These are phyloP conservation scores for Pocillopora meandrina DNA, from an alignment of 92 coral and sea anemone species.

Conservation along the genomic window DNA sequence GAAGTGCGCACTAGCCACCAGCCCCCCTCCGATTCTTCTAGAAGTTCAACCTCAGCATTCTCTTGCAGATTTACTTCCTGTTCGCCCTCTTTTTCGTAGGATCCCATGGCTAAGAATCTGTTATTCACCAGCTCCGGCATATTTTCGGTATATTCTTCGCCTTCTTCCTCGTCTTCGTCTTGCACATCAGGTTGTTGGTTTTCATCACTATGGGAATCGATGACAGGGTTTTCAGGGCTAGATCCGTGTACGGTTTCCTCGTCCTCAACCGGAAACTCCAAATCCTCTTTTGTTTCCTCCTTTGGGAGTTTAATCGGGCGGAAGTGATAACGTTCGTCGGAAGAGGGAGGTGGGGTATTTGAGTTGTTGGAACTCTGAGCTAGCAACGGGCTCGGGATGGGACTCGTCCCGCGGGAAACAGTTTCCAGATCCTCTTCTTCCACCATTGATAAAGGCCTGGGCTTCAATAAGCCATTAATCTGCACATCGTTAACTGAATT, in stretches of 20 bases:
- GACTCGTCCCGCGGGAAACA: slow-evolving; percentile 40
- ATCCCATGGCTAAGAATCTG: slow-evolving; percentile 58
- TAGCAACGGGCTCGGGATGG: slow-evolving; percentile 28
- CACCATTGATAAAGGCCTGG: slow-evolving; percentile 14
- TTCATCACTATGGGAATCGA: background rate
- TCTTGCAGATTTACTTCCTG: slow-evolving; percentile 72
- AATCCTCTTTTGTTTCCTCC: background rate
- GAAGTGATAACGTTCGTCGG: background rate
- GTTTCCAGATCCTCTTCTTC: slow-evolving; percentile 16
- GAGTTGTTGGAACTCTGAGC: background rate
- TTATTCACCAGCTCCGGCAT: slow-evolving; percentile 15
- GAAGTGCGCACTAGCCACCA: slow-evolving; percentile 96
- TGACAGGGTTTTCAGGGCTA: background rate
- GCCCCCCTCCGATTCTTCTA: slow-evolving; percentile 82
- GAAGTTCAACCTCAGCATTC: slow-evolving; percentile 77
- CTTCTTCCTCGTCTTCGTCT: slow-evolving; percentile 17
- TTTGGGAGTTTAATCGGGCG: background rate
- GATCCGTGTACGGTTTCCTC: background rate
- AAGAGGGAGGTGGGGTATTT: background rate
- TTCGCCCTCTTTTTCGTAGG: slow-evolving; percentile 68
- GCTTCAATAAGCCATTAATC: background rate
- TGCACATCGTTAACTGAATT: background rate
- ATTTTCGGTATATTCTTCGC: slow-evolving; percentile 26
- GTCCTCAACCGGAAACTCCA: background rate
- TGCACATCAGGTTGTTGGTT: background rate